Base-by-base conservation (phyloP, 2,888 invertebrate species). In the Drosophila histrio region DNA sequence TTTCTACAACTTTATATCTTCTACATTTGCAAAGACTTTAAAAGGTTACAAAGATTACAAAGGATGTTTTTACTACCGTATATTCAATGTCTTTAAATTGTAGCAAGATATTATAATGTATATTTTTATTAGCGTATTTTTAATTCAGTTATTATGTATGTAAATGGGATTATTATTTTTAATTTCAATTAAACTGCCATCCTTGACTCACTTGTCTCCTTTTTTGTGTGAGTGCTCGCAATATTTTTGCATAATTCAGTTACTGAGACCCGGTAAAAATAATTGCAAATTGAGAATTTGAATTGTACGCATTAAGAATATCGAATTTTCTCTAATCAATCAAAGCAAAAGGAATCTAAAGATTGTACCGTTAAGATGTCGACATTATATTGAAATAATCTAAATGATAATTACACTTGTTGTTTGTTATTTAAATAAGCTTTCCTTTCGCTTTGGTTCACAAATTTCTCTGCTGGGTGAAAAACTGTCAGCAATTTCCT, bases 261-360 rank as follows among this genome's bases (percentile, higher is more conserved):
- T n/a, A 34, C 41, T 34, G 15, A 44, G 15, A 44, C 28, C 15
- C 28, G 0, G 30, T 22, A n/a, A 17, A 19, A 34, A 22, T 17
- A 34, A 19, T 17, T 21, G 30, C 15, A 22, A 50, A 34, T 34
- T 32, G 39, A 4, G 32, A 50, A 19, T 59, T 50, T n/a, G 19
- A 47, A 49, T 49, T 58, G 30, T n/a, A 2, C 17, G 2, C 7
- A 15, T n/a, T n/a, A 24, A 13, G n/a, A 8, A 52, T 17, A 54
- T 43, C 24, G n/a, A 36, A 56, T 38, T 28, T 36, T n/a, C 32
- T n/a, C 6, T 34, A 54, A 54, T 56, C 50, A 46, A 38, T 56
- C 46, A 56, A 21, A n/a, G 21, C 28, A 22, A 6, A 28, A 13
- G 24, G 49, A 36, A 24, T 11, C 8, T 15, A 2, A 1, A n/a